Conservation (phyloP, 2,797 vertebrate species). For the Poeciliopsis presidionis region DNA sequence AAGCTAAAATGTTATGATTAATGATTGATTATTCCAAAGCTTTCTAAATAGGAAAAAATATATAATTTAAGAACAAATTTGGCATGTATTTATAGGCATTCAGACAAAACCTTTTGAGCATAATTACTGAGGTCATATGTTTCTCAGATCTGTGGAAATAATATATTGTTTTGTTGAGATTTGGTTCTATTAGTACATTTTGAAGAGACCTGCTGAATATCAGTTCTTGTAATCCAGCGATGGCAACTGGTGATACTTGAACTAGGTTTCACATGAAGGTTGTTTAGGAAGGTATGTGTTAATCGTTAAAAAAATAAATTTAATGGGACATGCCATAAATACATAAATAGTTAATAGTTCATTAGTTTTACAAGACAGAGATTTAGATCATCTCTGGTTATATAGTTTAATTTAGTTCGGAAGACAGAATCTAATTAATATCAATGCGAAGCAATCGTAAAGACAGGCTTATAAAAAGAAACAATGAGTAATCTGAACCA, state of each 20-base stretch:
- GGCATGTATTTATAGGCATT: background rate
- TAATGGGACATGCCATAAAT: background rate
- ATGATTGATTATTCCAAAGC: background rate
- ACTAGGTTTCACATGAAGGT: background rate
- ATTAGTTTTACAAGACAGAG: background rate
- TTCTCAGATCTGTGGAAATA: background rate
- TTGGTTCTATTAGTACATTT: background rate
- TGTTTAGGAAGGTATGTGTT: constrained; percentile 2
- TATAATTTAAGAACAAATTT: background rate
- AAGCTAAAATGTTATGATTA: background rate
- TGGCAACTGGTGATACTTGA: background rate
- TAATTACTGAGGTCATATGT: background rate
- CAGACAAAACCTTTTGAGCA: background rate
- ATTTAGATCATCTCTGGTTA: background rate
- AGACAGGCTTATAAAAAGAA: background rate
- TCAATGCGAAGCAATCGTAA: background rate
- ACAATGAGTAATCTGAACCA: background rate
- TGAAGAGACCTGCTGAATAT: background rate
- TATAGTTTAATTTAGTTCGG: background rate
- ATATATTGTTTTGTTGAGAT: background rate
- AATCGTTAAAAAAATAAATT: background rate
- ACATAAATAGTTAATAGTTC: too few relatives aligned
- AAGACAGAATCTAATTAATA: background rate
- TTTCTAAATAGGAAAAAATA: background rate
- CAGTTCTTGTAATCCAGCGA: background rate